Evolutionary conservation across 2,797 vertebrate genomes (phyloP), one percentile per base, ranked within the genome.

Genomic region (Myotis myotis): DNA sequence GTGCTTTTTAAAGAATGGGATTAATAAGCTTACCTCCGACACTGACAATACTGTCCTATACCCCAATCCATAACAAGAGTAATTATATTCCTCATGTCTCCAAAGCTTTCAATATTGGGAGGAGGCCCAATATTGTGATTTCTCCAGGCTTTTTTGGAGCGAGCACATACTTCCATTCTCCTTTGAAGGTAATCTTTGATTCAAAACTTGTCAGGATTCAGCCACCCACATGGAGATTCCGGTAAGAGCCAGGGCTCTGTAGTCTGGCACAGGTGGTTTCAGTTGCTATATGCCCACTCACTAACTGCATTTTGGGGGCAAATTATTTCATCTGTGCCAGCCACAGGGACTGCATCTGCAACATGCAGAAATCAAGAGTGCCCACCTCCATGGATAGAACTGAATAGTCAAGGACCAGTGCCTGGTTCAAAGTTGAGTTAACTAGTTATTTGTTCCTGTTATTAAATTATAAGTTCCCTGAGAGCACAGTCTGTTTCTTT

Each of bases 181-280:
- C 78, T 87, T 83, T 66, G 64, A 93, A 92, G 75, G 30, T 64
- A 51, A 41, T 53, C 44, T 86, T 89, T 75, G 25, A 75, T 80
- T 93, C 28, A 44, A 2, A 66, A 57, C 23, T 71, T 83, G 49
- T 81, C 41, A 71, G n/a, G 51, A 82, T 57, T 75, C 36, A 85
- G 30, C 8, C 33, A 60, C 7, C 44, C 30, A 51, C 12, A 3
- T 13, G 20, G 36, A 38, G 36, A 92, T 80, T 79, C 55, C 92
- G 19, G 30, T 85, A 6, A 60, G 36, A 87, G 8, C 25, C 38
- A 47, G 53, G 64, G 7, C 41, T 57, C 64, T 79, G 25, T 28
- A 8, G 36, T 38, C 33, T 20, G 13, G 11, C 23, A 47, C 70
- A 5, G 23, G 75, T 28, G 49, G n/a, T 79, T 47, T 88, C 8